Base-by-base conservation (phyloP, 2,888 invertebrate genomes). In the Myathropa florea region DNA sequence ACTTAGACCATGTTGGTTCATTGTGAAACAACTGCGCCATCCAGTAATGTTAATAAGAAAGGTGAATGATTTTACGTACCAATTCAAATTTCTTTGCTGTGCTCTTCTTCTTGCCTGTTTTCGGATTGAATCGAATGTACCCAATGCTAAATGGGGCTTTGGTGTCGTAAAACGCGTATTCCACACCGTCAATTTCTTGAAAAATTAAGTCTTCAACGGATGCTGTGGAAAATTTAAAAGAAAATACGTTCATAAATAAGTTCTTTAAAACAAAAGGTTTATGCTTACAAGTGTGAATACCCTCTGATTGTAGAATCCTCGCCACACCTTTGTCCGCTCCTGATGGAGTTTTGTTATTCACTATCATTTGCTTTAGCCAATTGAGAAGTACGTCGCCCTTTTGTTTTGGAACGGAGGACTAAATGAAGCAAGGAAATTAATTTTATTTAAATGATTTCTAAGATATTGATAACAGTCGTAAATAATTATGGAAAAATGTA, bases 51-150 rank as follows among this genome's bases (percentile, higher is more conserved):
- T 46, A 26, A 12, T 2, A 18, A 30, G 1, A 4, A 57, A 24
- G 14, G 7, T 0, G 18, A 4, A 6, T 12, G 24, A 30, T 33
- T 4, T 57, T 21, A 80, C 59, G 0, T 64, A 85, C 85, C 30
- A 85, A 14, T 64, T 85, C 81, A 64, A 24, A 65, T 53, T 53
- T 68, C 21, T 81, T 85, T 7, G 81, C 77, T 24, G 23, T 30
- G 14, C 67, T 60, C n/a, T 26, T 53, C 39, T 78, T 81, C 60
- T 85, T 85, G 23, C 53, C 33, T 10, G 85, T 67, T 39, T 36
- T 64, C n/a, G 81, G 85, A 3, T 73, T 64, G 18, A 85, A 85
- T 0, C 85, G 85, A 14, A 85, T 77, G 57, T 85, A 85, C 0
- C 85, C 85, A 39, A 85, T 72, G n/a, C 81, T 81, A 39, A 46